These are phyloP conservation scores for Embidobia sp. DNA, from an alignment of 2,888 invertebrate species.

Conservation along the genomic window DNA sequence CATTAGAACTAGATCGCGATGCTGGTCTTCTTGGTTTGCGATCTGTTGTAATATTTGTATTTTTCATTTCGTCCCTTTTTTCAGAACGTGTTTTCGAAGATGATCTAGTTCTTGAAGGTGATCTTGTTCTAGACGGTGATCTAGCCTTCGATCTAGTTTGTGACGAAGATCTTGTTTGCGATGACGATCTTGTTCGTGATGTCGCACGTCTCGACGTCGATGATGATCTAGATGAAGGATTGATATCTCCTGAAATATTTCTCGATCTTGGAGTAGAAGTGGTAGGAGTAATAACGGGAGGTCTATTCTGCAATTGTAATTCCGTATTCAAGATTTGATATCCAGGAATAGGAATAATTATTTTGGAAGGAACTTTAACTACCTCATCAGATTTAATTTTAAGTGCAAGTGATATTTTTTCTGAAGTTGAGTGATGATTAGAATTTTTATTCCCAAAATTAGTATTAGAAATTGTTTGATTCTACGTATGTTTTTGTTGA, in stretches of 20 bases:
- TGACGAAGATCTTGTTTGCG: constrained; percentile 15
- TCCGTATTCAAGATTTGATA: neutral
- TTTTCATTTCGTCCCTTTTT: constrained; percentile 65
- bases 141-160: constrained; percentile 70
- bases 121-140: constrained; percentile 35
- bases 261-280: constrained; percentile 71
- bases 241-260: constrained; percentile 55
- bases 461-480: neutral
- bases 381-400: constrained; percentile 3
- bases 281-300: constrained; percentile 63
- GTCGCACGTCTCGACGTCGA: constrained; percentile 32
- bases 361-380: constrained; percentile 22
- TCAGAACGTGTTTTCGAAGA: constrained; percentile 71
- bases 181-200: constrained; percentile 24
- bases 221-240: constrained; percentile 61
- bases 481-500: neutral
- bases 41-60: neutral
- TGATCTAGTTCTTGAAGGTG: constrained; percentile 69
- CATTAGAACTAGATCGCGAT: constrained; percentile 75
- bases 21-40: constrained; percentile 67
- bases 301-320: neutral
- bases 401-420: neutral
- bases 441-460: neutral
- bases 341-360: constrained; percentile 21
- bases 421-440: neutral